Base-by-base conservation (phyloP, 1,140 invertebrate species). In the Orussus abietinus region DNA sequence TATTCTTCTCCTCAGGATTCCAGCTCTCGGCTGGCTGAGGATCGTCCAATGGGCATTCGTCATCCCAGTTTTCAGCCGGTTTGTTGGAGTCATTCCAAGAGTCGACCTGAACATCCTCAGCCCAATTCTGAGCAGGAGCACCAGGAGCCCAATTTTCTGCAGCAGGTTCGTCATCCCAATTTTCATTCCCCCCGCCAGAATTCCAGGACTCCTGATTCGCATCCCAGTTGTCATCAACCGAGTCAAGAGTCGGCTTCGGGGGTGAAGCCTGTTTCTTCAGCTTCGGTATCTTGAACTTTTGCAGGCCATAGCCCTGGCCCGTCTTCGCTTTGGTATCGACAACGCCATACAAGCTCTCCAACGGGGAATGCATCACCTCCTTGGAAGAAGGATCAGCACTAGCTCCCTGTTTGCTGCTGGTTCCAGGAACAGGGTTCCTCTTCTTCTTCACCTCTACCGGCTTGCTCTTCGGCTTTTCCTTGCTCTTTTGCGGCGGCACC, bases 221-320 rank as follows among this genome's bases (percentile, higher is more conserved):
- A 20, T 37, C 39, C 44, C 40, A 43, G 33, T 25, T 22, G 10
- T 47, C 45, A 3, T 45, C 38, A 20, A 33, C 30, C 3, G n/a
- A 6, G 22, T 25, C n/a, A n/a, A 25, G 22, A 7, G n/a, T 25
- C 6, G 22, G n/a, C n/a, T 7, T n/a, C 14, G 42, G 38, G 7
- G 31, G 31, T 28, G 46, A 41, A 20, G 28, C 22, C n/a, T 41
- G 40, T 3, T 69, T 68, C 57, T 76, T 78, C 21, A 80, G 76
- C 64, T 82, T 82, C 1, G 81, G 81, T 45, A 83, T 83, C 62
- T 77, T 79, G 42, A 80, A 83, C 35, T 79, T 78, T 53, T 82
- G 80, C 0, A 81, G 63, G 5, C 77, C 76, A 59, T 76, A 78
- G 3, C 75, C 77, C 38, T 71, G 67, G 5, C 66, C 67, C 5